phyloP scores from a whole-genome alignment of 2,113 vertebrate species.

The Peromyscus californicus region DNA sequence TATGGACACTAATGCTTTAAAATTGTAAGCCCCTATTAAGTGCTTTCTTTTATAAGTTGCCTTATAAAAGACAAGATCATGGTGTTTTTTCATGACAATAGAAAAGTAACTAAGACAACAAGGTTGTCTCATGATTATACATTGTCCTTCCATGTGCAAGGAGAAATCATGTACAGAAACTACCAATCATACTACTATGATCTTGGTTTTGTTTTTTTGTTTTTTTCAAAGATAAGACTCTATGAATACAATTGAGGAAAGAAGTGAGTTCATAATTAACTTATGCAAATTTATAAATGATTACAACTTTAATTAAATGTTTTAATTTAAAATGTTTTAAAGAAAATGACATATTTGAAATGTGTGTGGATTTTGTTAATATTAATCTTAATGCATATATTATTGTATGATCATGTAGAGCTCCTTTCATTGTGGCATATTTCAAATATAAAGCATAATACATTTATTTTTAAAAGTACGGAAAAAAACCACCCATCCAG shows the following conservation, averaged over 20 bases:
- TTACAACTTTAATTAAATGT: not conserved
- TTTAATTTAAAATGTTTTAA: not conserved
- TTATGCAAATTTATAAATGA: not conserved
- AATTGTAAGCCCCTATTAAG: not conserved
- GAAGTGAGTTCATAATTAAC: not conserved
- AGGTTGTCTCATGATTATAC: not conserved
- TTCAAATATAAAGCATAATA: conserved; percentile 31
- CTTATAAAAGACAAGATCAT: not conserved
- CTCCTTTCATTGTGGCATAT: not conserved
- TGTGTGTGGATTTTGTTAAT: not conserved
- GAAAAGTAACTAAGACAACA: not conserved
- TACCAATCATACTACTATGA: not conserved
- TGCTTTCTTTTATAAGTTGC: not conserved
- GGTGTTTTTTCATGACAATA: not conserved
- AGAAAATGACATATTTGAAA: not conserved
- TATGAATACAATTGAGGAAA: not conserved
- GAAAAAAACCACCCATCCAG: not conserved
- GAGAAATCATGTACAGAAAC: not conserved
- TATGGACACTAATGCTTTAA: not conserved
- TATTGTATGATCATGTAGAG: not conserved
- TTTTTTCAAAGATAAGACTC: not conserved
- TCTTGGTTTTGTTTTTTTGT: not conserved
- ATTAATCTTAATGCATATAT: not conserved
- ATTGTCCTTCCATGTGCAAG: not conserved
- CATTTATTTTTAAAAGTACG: conserved; percentile 13